A percentile compares a stretch with the other conserved stretches of the same genome.
Conservation (phyloP, 1,140 invertebrate species). For the Zophobas atratus region DNA sequence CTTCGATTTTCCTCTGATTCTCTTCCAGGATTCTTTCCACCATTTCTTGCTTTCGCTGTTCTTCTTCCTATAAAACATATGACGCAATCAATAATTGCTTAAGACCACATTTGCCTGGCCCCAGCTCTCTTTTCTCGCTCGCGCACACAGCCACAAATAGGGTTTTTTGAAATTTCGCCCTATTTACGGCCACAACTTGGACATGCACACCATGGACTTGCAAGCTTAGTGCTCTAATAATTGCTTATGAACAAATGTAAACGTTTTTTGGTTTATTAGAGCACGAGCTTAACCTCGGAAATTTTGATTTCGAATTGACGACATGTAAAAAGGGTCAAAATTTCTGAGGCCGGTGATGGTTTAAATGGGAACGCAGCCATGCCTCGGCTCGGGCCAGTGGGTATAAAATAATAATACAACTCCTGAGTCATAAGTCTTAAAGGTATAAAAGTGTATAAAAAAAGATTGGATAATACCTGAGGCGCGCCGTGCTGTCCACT, state of each 20-base stretch:
- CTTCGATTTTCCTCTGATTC: conserved; percentile 98
- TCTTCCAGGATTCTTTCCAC: conserved; percentile 97
- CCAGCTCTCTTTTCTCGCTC: conserved; percentile 11
- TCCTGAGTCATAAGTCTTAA: conserved; percentile 50
- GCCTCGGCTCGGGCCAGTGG: conserved; percentile 52
- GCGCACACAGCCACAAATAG: not conserved
- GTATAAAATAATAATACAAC: conserved; percentile 54
- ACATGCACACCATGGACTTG: not conserved
- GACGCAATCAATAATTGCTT: conserved; percentile 1
- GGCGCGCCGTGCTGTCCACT: conserved; percentile 52
- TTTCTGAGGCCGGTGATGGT: conserved; percentile 9
- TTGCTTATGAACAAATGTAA: too few relatives aligned
- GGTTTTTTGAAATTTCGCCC: not conserved
- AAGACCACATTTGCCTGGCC: conserved; percentile 15
- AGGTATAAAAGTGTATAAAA: conserved; percentile 60
- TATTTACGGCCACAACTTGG: too few relatives aligned
- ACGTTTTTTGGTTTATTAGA: not conserved
- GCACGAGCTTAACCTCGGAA: not conserved
- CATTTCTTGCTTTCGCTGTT: conserved; percentile 93
- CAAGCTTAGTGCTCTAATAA: not conserved
- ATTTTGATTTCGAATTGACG: not conserved
- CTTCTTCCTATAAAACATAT: conserved; percentile 89
- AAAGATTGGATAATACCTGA: conserved; percentile 68
- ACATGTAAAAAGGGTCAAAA: not conserved
- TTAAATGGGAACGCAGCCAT: conserved; percentile 46